Evolutionary conservation across 64 coral and sea anemone species (phyloP).

Genomic region (Montipora capricornis): DNA sequence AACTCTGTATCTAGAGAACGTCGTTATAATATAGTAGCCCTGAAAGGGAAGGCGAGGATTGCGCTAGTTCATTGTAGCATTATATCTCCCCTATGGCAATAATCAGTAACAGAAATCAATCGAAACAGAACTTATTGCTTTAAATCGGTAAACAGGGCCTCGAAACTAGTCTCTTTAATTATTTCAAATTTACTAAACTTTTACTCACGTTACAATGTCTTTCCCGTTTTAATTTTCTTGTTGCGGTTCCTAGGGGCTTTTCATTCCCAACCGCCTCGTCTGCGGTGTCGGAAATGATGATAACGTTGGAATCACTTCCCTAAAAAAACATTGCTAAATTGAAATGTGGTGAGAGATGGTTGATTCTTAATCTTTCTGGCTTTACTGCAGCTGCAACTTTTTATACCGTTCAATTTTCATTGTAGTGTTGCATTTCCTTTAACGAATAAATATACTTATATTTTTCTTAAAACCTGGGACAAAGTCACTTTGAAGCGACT

Average conservation of each 20-base stretch:
- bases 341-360: neutral
- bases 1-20: neutral
- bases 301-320: neutral
- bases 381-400: neutral
- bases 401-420: neutral
- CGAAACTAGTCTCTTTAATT: neutral
- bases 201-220: neutral
- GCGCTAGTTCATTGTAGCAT: neutral
- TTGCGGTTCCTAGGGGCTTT: neutral
- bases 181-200: neutral
- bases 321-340: neutral
- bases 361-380: neutral
- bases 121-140: neutral
- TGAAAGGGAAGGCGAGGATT: neutral
- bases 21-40: neutral
- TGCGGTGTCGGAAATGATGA: neutral
- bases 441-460: neutral
- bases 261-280: neutral
- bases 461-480: neutral
- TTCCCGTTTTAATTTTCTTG: neutral
- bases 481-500: neutral
- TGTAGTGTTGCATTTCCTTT: neutral
- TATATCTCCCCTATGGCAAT: neutral
- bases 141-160: neutral
- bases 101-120: neutral